Evolutionary conservation across 2,113 vertebrate species (phyloP), one percentile per base, ranked within the genome.

Genomic region (Bettongia penicillata): DNA sequence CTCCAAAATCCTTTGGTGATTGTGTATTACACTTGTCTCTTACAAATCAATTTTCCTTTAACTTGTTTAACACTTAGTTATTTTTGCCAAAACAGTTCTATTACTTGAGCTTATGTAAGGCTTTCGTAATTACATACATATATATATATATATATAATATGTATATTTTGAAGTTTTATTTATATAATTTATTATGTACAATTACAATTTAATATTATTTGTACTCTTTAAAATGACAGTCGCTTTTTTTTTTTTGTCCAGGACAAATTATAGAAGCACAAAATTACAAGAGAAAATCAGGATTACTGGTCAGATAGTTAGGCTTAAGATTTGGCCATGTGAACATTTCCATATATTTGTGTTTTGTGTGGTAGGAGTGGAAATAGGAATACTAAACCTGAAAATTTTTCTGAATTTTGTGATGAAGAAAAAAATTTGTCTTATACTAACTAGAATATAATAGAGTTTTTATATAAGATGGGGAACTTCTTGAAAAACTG

Each of bases 391-490:
- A 89, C 91, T 97, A 92, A 19, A 96, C 22, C 91, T 94, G 89
- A 96, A 91, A 92, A 49, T 94, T 0, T 89, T 37, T 84, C 48
- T 84, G 10, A 4, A 95, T 5, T 92, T 97, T 95, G 93, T 68
- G 93, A 43, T 91, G 55, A 92, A 96, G 95, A 31, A 51, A n/a
- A 89, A 48, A 95, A 68, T 96, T 93, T 14, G 49, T 94, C 95
- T 89, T 92, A 8, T 93, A 96, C 77, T 25, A 91, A 14, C 95
- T 93, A 91, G 61, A n/a, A 94, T 93, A 48, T 1, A 95, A 3
- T 92, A 90, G 89, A 16, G 5, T 96, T 96, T 97, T 49, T 92
- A 92, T 37, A 90, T 77, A 92, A n/a, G 16, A 26, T 95, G 14
- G 93, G 52, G 94, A 50, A 68, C 3, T 47, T 51, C 19, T 50